Evolutionary conservation across 35 echinoderm and acorn worm species (phyloP), one percentile per base, ranked within the genome.

Genomic region (Apostichopus japonicus): DNA sequence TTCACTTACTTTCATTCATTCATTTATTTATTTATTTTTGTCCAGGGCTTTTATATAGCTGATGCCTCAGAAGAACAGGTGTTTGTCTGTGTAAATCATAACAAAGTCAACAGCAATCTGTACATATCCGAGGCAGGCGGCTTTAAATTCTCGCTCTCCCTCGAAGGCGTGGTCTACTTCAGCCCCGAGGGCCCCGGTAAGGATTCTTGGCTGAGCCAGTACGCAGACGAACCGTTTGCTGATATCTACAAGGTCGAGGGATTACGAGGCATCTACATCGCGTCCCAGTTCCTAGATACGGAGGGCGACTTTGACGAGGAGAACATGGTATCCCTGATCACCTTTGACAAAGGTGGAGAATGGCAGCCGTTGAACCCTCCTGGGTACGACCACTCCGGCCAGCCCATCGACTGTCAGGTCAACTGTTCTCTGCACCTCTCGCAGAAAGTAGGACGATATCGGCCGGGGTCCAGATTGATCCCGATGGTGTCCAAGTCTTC

Each of bases 51-150:
- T 82, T 98, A 98, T 76, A 92, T 98, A n/a, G 97, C 97, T 1
- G 97, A 98, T 96, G 95, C 97, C 2, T 94, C 95, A 5, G 97
- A 98, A 81, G 94, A 96, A 13, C 97, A 98, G 72, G 97, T 98
- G 10, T 98, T 98, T 94, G 95, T 94, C 1, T 98, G 97, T 80
- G 93, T 98, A 57, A 94, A 98, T 80, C 97, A 98, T 70, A 79
- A 95, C 5, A 15, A 92, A 44, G 53, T 62, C 8, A 86, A 79
- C 24, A 96, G 95, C n/a, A 92, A 98, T 58, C 77, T 98, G 17
- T 98, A 98, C 92, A 98, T 98, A 87, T 96, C 95, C 13, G 97
- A 96, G 83, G 93, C 91, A 10, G 62, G 77, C 0, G 97, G 97
- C 1, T 72, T 79, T 14, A 10, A 61, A 7, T 98, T 91, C 81